Evolutionary conservation across 2,888 invertebrate species (phyloP), one percentile per base, ranked within the genome.

Genomic region (Xanthorhoe spadicearia): DNA sequence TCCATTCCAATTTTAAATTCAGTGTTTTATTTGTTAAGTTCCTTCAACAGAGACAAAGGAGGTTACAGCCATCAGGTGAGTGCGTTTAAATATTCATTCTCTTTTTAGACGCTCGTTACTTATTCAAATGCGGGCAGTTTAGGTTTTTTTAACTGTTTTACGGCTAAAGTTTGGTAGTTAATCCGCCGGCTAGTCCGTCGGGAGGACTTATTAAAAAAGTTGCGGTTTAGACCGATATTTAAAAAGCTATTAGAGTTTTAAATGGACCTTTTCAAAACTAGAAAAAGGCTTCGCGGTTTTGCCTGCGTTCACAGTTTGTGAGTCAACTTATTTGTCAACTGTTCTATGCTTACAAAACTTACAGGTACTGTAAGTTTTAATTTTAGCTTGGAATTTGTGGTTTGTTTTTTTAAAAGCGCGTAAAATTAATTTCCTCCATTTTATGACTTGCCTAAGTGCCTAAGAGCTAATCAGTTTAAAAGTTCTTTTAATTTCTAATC

Each of bases 171-270:
- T 89, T 51, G 74, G 78, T 82, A 79, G 83, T 88, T 87, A 86
- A 85, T 85, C 82, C 80, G 69, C 72, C 69, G 61, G 77, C 73
- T 79, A 77, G 74, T 73, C 78, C 75, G 68, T 66, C 56, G 71
- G 72, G 79, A 72, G 67, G 80, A 80, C 78, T 86, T 88, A 90
- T 89, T 89, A 89, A 88, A 90, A 89, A 90, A 89, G 88, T 89
- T 86, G 58, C 77, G 81, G 79, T 77, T 83, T 75, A 71, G 77
- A 66, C 77, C 75, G 77, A 74, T 81, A 78, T 83, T 84, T 83
- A 82, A 86, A 85, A 79, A 83, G 81, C 76, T 75, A 77, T 83
- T 74, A 74, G 77, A 74, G 74, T 85, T 81, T 78, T 82, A 79
- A 72, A 51, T 43, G n/a, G 35, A n/a, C 6, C 43, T 15, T 38